phyloP scores from a whole-genome alignment of 2,888 invertebrate genomes.

The Nymphalis polychloros region DNA sequence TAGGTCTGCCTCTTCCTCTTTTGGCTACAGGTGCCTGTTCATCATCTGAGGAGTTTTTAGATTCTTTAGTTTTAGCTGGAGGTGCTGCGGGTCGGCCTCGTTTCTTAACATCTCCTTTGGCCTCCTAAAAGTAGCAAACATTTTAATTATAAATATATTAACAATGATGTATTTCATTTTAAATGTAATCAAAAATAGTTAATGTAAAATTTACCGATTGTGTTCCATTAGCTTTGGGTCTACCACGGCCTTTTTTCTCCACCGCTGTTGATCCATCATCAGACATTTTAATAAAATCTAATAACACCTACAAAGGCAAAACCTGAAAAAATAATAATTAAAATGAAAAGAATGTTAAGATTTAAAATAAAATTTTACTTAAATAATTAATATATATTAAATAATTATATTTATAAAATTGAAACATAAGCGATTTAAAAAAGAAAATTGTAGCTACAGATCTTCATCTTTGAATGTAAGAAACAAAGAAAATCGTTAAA shows the following conservation, averaged over 20 bases:
- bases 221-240: slow-evolving; percentile 79
- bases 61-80: slow-evolving; percentile 74
- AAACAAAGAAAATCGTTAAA: slow-evolving; percentile 37
- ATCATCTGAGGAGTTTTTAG: slow-evolving; percentile 78
- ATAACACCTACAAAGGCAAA: slow-evolving; percentile 48
- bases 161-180: neutral
- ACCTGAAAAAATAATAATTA: slow-evolving; percentile 49
- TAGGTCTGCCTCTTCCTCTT: slow-evolving; percentile 80
- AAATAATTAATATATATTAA: slow-evolving; percentile 8
- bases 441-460: neutral
- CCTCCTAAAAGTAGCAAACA: slow-evolving; percentile 58
- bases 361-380: neutral
- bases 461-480: slow-evolving; percentile 3
- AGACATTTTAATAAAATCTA: slow-evolving; percentile 66
- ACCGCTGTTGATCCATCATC: slow-evolving; percentile 78
- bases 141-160: slow-evolving; percentile 5
- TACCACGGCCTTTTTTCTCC: slow-evolving; percentile 79
- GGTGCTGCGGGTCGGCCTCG: slow-evolving; percentile 72
- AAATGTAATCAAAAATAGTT: neutral
- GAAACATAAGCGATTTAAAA: neutral
- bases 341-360: slow-evolving; percentile 4
- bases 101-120: slow-evolving; percentile 76
- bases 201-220: slow-evolving; percentile 57
- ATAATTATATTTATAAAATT: neutral
- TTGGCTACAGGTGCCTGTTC: slow-evolving; percentile 79